Conservation (phyloP, 1,140 invertebrate genomes). For the Penaeus indicus region DNA sequence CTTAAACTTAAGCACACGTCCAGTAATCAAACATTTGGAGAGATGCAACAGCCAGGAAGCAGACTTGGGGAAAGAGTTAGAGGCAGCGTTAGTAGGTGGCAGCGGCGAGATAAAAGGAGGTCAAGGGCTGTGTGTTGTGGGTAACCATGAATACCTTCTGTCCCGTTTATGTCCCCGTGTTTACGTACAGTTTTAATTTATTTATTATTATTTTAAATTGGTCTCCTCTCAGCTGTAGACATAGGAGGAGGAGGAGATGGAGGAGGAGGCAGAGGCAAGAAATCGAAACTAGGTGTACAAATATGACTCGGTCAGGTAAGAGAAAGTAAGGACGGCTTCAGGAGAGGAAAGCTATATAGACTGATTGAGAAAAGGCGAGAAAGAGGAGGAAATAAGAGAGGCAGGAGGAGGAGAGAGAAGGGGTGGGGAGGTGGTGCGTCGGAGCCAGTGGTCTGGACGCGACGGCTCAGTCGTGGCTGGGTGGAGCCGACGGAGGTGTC, state of each 20-base stretch:
- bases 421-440: constrained; percentile 26
- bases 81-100: background rate
- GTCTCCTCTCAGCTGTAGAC: constrained; percentile 1
- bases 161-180: background rate
- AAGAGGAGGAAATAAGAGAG: background rate
- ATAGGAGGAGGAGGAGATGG: background rate
- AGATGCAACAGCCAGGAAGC: too few species aligned
- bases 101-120: background rate
- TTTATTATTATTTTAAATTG: background rate
- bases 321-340: background rate
- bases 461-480: background rate
- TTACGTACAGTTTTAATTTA: background rate
- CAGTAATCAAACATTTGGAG: too few species aligned
- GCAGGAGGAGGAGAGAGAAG: background rate
- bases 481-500: constrained; percentile 12
- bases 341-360: too few species aligned
- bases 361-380: too few species aligned
- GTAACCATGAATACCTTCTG: constrained; percentile 60
- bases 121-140: constrained; percentile 27
- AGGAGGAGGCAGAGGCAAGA: background rate
- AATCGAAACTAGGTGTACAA: background rate
- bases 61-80: background rate
- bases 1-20: too few species aligned
- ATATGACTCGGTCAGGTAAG: background rate
- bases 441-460: constrained; percentile 6